Base-by-base conservation (phyloP, 2,797 vertebrate genomes). In the Labroides dimidiatus region DNA sequence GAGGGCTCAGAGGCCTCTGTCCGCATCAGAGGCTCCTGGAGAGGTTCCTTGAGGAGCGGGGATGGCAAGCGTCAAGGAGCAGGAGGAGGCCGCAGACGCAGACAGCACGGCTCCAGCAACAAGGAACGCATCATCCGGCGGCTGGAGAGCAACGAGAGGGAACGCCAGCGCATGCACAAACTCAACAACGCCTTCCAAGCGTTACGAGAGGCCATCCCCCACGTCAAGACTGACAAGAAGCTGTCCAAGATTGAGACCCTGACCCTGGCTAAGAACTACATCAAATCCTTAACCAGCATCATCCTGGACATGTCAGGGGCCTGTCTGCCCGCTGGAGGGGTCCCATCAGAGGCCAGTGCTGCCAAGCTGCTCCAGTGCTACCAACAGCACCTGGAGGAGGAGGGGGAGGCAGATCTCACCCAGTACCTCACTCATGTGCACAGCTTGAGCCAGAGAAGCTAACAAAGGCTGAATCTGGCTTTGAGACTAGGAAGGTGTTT, bases 241-340 rank as follows among this genome's bases (percentile, higher is more conserved):
- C 95, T 99, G 10, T 99, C 98, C 89, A 99, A 99, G 93, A 98
- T 99, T 1, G 98, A 99, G 93, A 99, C 98, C 0, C 95, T 99
- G 56, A 99, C 98, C 0, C 88, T 99, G 90, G 98, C 98, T 75
- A 98, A 99, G 92, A 99, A 99, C 78, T 99, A 99, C 92, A 99
- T 99, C 78, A 98, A 98, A 80, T 93, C 98, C 10, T 87, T 99
- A 84, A 99, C 98, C 36, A 94, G 95, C 77, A 96, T 97, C 72
- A 94, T 99, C 81, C 92, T 99, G 84, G 94, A 93, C 71, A 97
- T 99, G 96, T 97, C 96, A 7, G 96, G 94, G 0, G 92, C 95
- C 47, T 93, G 95, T 81, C 90, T 96, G 19, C 94, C 96, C 0
- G 64, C 86, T 0, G 84, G 87, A 0, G 95, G 95, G 30, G 93